Evolutionary conservation across 2,113 vertebrate genomes (phyloP).

Genomic region (Oreotrochilus melanogaster): DNA sequence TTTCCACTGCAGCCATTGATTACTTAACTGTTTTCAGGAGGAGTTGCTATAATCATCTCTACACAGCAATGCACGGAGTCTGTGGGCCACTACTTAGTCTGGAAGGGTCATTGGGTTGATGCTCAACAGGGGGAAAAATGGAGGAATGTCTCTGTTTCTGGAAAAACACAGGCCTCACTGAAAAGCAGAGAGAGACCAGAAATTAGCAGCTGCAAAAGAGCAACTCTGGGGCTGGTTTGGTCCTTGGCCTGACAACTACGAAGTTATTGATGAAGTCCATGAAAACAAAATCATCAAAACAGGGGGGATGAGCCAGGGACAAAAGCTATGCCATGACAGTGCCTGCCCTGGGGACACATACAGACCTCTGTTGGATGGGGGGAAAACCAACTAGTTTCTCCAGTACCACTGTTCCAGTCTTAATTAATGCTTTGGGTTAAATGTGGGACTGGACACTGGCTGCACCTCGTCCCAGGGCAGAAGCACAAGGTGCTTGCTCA

Average conservation of each 20-base stretch:
- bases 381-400: not conserved
- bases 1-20: slow-evolving; percentile 19
- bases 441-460: not conserved
- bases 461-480: not conserved
- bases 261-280: not conserved
- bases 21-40: not conserved
- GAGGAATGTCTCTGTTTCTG: not conserved
- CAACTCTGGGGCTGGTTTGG: not conserved
- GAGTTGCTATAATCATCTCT: not conserved
- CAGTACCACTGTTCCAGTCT: not conserved
- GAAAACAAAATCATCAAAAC: not conserved
- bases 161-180: not conserved
- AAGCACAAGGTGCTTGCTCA: not conserved
- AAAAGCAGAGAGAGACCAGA: not conserved
- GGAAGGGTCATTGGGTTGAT: not conserved
- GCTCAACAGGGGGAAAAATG: not conserved
- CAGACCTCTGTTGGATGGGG: fast-evolving
- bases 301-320: not conserved
- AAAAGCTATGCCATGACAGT: not conserved
- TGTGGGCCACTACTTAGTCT: not conserved
- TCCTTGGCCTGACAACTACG: not conserved
- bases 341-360: not conserved
- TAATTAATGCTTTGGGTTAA: not conserved
- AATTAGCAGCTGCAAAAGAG: not conserved
- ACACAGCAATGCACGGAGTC: not conserved